phyloP scores from a whole-genome alignment of 2,888 invertebrate species.

The Dromius quadrimaculatus region DNA sequence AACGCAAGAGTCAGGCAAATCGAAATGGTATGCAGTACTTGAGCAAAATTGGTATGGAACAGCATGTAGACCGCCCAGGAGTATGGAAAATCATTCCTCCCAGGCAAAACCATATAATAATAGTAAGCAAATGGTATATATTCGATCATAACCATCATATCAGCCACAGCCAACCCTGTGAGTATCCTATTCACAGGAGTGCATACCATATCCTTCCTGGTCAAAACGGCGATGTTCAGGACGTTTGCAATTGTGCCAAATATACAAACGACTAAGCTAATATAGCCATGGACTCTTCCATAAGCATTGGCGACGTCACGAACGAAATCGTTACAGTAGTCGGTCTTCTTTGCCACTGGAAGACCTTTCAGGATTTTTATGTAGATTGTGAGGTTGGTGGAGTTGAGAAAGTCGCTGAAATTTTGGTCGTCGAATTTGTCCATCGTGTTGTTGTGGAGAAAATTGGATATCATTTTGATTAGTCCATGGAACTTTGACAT shows the following conservation, averaged over 20 bases:
- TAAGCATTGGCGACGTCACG: constrained; percentile 69
- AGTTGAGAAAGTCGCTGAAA: constrained; percentile 7
- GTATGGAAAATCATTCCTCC: constrained; percentile 76
- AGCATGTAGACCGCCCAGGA: constrained; percentile 80
- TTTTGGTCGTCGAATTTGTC: constrained; percentile 2
- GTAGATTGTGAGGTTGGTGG: not conserved
- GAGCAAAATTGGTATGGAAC: constrained; percentile 85
- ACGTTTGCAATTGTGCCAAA: constrained; percentile 90
- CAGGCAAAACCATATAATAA: constrained; percentile 75
- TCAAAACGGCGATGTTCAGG: constrained; percentile 87
- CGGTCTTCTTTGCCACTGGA: not conserved
- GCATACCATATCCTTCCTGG: constrained; percentile 82
- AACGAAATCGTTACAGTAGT: constrained; percentile 6
- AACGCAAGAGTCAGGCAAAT: constrained; percentile 84
- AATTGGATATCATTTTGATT: constrained; percentile 21
- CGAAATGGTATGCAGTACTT: constrained; percentile 85
- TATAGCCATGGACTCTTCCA: constrained; percentile 82
- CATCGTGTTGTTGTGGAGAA: constrained; percentile 5
- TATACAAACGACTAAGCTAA: constrained; percentile 85
- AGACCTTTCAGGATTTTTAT: not conserved
- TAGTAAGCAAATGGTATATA: constrained; percentile 82
- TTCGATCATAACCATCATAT: constrained; percentile 91
- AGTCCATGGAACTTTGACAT: constrained; percentile 25
- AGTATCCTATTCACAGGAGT: constrained; percentile 90
- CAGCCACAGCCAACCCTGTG: constrained; percentile 87